These are phyloP conservation scores for Diadema setosum DNA, from an alignment of 35 echinoderm and acorn worm genomes.

Conservation along the genomic window DNA sequence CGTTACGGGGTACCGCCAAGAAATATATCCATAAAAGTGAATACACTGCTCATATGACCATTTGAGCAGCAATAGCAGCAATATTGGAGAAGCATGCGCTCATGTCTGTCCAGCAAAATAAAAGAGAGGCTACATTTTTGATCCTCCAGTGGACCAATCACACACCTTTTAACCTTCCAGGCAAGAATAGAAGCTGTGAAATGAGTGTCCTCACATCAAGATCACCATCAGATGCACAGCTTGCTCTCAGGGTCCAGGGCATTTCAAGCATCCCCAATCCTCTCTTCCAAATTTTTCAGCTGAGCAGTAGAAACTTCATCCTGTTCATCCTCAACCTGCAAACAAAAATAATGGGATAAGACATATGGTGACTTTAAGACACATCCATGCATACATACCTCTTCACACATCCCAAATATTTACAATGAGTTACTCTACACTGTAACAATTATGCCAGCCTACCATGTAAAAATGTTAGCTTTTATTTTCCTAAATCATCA, in stretches of 20 bases:
- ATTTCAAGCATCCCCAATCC: conserved; percentile 35
- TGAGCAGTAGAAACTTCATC: conserved; percentile 54
- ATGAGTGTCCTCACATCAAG: neutral
- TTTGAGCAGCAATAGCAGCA: too few species aligned
- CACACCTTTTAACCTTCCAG: too few species aligned
- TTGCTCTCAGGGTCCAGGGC: neutral
- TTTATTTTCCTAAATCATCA: neutral
- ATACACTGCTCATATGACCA: too few species aligned
- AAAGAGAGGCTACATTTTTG: too few species aligned
- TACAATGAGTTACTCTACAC: neutral
- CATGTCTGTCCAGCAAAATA: too few species aligned
- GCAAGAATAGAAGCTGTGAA: neutral
- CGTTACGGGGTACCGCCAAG: too few species aligned
- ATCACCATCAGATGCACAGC: neutral
- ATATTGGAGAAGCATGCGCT: too few species aligned
- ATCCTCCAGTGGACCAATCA: too few species aligned
- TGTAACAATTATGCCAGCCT: neutral
- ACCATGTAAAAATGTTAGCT: neutral
- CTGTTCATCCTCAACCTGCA: conserved; percentile 85
- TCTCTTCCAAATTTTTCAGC: conserved; percentile 78
- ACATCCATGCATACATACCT: neutral
- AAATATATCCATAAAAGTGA: too few species aligned
- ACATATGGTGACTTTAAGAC: too few species aligned
- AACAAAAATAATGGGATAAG: too few species aligned
- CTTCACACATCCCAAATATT: neutral